Evolutionary conservation across 2,113 vertebrate genomes (phyloP).

Genomic region (Triplophysa rosa): DNA sequence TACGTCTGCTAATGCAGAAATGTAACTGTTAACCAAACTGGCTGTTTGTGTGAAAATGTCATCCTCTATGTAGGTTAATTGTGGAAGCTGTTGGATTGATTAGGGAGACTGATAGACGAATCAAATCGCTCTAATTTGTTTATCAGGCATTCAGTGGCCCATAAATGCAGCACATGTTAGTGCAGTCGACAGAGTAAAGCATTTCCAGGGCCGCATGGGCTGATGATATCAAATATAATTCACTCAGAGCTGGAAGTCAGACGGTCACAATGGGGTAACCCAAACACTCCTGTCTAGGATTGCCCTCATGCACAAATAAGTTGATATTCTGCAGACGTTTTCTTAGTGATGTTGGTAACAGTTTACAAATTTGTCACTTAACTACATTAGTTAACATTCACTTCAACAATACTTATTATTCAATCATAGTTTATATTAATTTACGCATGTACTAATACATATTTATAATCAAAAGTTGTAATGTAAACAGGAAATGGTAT

Average conservation of each 20-base stretch:
- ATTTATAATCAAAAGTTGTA: too few species aligned
- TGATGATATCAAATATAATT: constrained; percentile 20
- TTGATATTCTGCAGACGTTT: too few species aligned
- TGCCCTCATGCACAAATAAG: neutral
- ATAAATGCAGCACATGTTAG: constrained; percentile 5
- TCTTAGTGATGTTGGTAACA: too few species aligned
- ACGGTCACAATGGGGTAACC: constrained; percentile 39
- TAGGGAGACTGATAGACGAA: neutral
- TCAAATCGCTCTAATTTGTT: constrained; percentile 13
- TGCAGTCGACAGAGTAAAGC: neutral
- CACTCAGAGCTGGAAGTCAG: constrained; percentile 15
- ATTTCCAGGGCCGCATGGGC: neutral
- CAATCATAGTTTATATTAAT: too few species aligned
- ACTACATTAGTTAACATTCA: too few species aligned
- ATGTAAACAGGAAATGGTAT: too few species aligned
- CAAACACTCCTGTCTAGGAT: constrained; percentile 34
- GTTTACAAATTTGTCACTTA: too few species aligned
- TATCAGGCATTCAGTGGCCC: neutral
- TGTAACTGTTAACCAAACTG: neutral
- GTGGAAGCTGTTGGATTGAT: neutral
- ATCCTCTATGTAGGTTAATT: constrained; percentile 24
- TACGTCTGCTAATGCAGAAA: too few species aligned
- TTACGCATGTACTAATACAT: too few species aligned
- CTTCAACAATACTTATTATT: neutral
- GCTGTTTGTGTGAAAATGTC: constrained; percentile 18